Evolutionary conservation across 2,888 invertebrate genomes (phyloP).

Genomic region (Polydrusus tereticollis): DNA sequence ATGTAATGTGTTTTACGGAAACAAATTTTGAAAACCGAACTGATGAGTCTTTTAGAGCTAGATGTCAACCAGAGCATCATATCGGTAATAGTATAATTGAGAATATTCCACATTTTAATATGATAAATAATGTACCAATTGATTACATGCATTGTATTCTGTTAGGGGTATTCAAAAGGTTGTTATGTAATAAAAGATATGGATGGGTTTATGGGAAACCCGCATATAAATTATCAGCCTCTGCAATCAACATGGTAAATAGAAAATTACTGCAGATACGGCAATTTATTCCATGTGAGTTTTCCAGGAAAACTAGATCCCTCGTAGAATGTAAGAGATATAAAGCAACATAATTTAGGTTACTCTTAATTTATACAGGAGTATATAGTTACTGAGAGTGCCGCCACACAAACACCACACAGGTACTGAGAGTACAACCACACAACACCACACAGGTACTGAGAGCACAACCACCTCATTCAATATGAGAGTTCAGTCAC

Average conservation of each 20-base stretch:
- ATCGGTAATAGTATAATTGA: slow-evolving; percentile 36
- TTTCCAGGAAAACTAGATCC: slow-evolving; percentile 31
- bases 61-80: slow-evolving; percentile 36
- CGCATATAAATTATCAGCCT: slow-evolving; percentile 29
- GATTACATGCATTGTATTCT: slow-evolving; percentile 43
- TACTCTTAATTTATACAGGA: slow-evolving; percentile 39
- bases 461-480: too few species aligned
- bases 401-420: too few species aligned
- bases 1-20: slow-evolving; percentile 26
- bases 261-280: slow-evolving; percentile 15
- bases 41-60: slow-evolving; percentile 27
- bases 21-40: slow-evolving; percentile 31
- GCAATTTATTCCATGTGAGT: slow-evolving; percentile 38
- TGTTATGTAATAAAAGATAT: slow-evolving; percentile 32
- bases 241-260: slow-evolving; percentile 9
- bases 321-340: slow-evolving; percentile 38
- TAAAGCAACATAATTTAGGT: slow-evolving; percentile 41
- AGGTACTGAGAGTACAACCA: too few species aligned
- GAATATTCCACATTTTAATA: slow-evolving; percentile 39
- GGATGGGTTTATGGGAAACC: slow-evolving; percentile 25
- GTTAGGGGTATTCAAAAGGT: slow-evolving; percentile 34
- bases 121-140: slow-evolving; percentile 38
- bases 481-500: too few species aligned
- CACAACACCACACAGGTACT: too few species aligned
- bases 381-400: too few species aligned